phyloP scores from a whole-genome alignment of 1,140 invertebrate species.

The Physella acuta region DNA sequence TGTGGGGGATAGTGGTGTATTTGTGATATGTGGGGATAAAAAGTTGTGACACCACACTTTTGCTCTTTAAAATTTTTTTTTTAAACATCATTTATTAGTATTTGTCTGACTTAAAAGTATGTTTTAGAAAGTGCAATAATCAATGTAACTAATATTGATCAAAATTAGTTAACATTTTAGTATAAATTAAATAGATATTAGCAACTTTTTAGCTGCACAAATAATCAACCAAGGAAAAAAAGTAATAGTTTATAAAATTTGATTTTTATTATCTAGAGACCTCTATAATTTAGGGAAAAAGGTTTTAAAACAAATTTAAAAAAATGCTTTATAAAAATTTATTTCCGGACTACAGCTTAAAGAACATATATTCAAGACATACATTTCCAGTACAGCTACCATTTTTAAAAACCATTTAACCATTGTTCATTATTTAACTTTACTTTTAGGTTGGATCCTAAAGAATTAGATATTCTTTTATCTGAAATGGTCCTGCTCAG shows the following conservation, averaged over 20 bases:
- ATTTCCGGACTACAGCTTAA: not conserved
- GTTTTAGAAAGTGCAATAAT: not conserved
- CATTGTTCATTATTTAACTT: not conserved
- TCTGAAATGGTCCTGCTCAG: conserved; percentile 91
- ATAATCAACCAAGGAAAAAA: no score
- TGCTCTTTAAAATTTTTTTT: not conserved
- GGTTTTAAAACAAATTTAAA: no score
- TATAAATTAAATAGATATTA: no score
- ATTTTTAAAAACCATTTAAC: not conserved
- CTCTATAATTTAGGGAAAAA: not conserved
- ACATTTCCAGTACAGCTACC: not conserved
- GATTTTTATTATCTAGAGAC: not conserved
- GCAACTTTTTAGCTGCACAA: no score
- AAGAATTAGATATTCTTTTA: conserved; percentile 84
- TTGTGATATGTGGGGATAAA: not conserved
- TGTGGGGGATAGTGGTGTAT: not conserved
- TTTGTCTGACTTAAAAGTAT: not conserved
- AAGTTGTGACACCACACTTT: not conserved
- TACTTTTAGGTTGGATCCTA: conserved; percentile 68
- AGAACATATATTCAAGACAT: not conserved
- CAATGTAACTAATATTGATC: not conserved
- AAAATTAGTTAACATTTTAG: no score
- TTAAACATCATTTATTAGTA: not conserved
- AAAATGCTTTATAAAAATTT: no score
- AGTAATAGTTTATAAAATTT: no score